Conservation (phyloP, 2,113 vertebrate species). For the Chionis minor region DNA sequence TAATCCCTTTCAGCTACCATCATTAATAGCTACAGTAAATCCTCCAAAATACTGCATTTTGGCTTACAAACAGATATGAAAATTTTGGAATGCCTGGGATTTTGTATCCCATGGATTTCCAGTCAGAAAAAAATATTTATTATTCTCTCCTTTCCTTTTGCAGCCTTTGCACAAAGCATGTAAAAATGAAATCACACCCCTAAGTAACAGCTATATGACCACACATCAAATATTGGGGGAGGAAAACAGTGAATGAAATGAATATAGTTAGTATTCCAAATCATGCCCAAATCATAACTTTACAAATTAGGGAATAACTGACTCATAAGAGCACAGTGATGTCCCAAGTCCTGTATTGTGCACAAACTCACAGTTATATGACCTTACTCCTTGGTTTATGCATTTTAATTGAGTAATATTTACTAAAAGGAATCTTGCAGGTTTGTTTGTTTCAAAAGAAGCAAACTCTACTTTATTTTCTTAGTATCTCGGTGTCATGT, state of each 20-base stretch:
- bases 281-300: neutral
- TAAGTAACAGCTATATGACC: neutral
- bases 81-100: neutral
- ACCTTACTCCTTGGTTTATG: neutral
- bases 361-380: neutral
- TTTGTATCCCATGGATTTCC: neutral
- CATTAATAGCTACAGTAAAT: neutral
- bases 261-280: neutral
- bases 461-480: neutral
- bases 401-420: neutral
- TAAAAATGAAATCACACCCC: neutral
- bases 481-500: neutral
- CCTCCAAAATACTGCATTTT: neutral
- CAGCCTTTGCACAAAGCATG: neutral
- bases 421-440: neutral
- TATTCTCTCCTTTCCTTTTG: neutral
- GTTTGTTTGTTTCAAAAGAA: neutral
- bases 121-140: neutral
- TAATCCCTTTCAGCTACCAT: neutral
- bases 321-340: neutral
- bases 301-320: neutral
- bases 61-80: neutral
- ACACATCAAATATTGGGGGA: neutral
- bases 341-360: neutral
- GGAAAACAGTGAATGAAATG: neutral